phyloP scores from a whole-genome alignment of 2,797 vertebrate genomes.

The Xiphorhynchus erythropygius region DNA sequence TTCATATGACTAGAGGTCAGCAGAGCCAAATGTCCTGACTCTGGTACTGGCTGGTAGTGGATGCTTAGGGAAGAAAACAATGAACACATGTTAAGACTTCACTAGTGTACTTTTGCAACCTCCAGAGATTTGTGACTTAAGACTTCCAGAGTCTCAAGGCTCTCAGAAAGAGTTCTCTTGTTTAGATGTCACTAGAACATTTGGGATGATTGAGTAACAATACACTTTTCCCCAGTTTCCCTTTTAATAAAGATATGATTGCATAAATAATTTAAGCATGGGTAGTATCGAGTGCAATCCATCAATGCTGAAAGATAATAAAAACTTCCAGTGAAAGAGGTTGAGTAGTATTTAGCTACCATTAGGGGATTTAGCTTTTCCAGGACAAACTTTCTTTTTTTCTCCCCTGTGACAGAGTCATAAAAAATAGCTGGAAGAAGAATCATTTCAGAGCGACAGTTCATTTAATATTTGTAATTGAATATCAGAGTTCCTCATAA shows the following conservation, averaged over 20 bases:
- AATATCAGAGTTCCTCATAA: slow-evolving; percentile 32
- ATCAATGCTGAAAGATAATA: slow-evolving; percentile 8
- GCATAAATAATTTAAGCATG: neutral
- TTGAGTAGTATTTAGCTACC: neutral
- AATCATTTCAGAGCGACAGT: neutral
- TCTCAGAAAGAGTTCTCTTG: neutral
- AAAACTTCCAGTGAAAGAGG: neutral
- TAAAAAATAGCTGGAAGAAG: slow-evolving; percentile 31
- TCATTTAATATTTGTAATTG: slow-evolving; percentile 59
- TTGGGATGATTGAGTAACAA: neutral
- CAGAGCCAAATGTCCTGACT: neutral
- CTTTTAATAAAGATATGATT: slow-evolving; percentile 2
- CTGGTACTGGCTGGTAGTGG: neutral
- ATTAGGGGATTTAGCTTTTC: slow-evolving; percentile 11
- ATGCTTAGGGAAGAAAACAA: neutral
- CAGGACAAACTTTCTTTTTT: slow-evolving; percentile 16
- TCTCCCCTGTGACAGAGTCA: neutral
- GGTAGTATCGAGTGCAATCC: neutral
- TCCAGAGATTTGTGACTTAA: neutral
- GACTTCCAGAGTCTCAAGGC: neutral
- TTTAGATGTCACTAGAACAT: neutral
- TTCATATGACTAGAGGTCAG: neutral
- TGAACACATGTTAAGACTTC: neutral
- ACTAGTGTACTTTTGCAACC: neutral
- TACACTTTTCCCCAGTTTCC: neutral